Evolutionary conservation across 1,140 invertebrate genomes (phyloP), one percentile per base, ranked within the genome.

Genomic region (Myzus persicae): DNA sequence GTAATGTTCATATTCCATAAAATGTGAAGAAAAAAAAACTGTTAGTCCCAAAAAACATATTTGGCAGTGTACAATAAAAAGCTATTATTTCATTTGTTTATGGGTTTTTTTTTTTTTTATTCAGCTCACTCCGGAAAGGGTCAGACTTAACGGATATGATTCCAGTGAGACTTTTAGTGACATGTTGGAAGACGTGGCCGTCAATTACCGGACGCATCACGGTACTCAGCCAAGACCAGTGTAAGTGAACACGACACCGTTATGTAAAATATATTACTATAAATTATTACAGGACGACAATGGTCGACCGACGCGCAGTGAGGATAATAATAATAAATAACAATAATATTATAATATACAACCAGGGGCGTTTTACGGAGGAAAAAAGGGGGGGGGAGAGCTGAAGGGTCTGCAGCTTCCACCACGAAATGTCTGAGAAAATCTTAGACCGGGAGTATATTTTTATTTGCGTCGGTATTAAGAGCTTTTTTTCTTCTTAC

Each of bases 161-260:
- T 94, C 94, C 22, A 94, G 94, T 48, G 94, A 95, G 81, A 95
- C 94, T 2, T 95, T 95, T 93, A 95, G 94, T 90, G 94, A 95
- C 84, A 94, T 94, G 44, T 94, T 90, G 26, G 94, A 94, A 22
- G 89, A 87, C 9, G 87, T 87, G 84, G 94, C 94, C 4, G 94
- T 94, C 59, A 94, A 94, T 36, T 94, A 94, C 31, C 94, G 94
- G 40, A 85, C 44, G 67, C 93, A 91, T 44, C 93, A 89, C 38
- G 84, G 48, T 22, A 46, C 42, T 81, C 90, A 85, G 14, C 40
- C 24, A 54, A 93, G 76, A 54, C n/a, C 59, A 2, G 24, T 82
- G 48, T 59, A 90, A 90, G n/a, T 54, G 5, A 93, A 44, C 31
- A 20, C 31, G 31, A n/a, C 59, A 76, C 18, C 59, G 59, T 76